A percentile compares a stretch with the other conserved stretches of the same genome.
phyloP scores from a whole-genome alignment of 2,113 vertebrate genomes.

The Pungitius pungitius region DNA sequence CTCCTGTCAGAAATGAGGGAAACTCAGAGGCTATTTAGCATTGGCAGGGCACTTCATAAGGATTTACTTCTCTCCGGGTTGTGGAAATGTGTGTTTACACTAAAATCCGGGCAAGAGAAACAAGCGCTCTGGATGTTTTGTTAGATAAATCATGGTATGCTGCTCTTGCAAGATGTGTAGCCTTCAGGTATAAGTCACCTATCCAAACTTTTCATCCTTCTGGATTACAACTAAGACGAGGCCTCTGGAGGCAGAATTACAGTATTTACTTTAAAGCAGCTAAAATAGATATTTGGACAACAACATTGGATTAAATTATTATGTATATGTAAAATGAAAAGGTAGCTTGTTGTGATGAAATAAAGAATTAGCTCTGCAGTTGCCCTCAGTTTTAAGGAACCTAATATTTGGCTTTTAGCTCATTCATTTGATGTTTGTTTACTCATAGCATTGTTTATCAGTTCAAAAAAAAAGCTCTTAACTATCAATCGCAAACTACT shows the following conservation, averaged over 20 bases:
- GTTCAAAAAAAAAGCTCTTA: too few relatives aligned
- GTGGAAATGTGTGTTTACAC: conserved; percentile 14
- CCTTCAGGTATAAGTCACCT: conserved; percentile 30
- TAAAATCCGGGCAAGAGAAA: conserved; percentile 17
- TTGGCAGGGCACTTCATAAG: not conserved
- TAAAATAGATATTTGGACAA: not conserved
- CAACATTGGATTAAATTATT: conserved; percentile 14
- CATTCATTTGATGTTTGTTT: not conserved
- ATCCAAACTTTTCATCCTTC: not conserved
- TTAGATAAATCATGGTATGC: conserved; percentile 35
- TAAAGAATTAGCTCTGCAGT: not conserved
- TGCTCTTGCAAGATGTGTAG: conserved; percentile 37
- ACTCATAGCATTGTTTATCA: not conserved
- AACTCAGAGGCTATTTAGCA: not conserved
- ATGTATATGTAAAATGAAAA: not conserved
- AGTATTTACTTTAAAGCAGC: conserved; percentile 10
- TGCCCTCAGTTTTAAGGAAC: not conserved
- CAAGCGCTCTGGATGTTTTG: conserved; percentile 35
- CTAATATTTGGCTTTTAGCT: not conserved
- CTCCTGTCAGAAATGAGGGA: not conserved
- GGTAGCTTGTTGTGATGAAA: not conserved
- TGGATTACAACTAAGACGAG: conserved; percentile 15
- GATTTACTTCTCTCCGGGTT: not conserved
- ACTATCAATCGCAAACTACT: too few relatives aligned
- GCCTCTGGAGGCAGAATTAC: not conserved